Percentiles rank a stretch among this genome's conserved stretches.
phyloP scores from a whole-genome alignment of 2,888 invertebrate species.

The Mylabris sibirica region DNA sequence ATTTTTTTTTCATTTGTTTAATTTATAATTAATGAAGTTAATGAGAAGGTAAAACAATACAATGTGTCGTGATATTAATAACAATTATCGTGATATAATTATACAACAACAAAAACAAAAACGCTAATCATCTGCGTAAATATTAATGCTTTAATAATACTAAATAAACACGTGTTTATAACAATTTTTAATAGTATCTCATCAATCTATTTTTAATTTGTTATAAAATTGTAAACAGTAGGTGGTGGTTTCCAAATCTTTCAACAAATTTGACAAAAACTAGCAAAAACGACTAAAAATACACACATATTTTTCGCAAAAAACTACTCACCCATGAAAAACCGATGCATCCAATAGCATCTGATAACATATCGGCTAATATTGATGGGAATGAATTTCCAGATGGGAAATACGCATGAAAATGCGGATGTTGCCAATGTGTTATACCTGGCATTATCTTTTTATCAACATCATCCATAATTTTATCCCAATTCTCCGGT shows the following conservation, averaged over 20 bases:
- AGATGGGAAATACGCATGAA: conserved; percentile 98
- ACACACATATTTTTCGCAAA: not conserved
- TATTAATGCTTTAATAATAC: not conserved
- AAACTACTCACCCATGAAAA: conserved; percentile 88
- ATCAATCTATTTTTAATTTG: conserved; percentile 1
- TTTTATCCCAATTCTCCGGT: conserved; percentile 85
- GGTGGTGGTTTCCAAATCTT: not conserved
- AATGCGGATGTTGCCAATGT: conserved; percentile 98
- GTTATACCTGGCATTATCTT: conserved; percentile 96
- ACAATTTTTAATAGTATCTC: not conserved
- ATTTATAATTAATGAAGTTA: too few relatives aligned
- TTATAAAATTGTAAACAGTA: conserved; percentile 1
- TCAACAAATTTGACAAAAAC: not conserved
- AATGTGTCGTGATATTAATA: not conserved
- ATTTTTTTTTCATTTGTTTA: too few relatives aligned
- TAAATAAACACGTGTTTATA: not conserved
- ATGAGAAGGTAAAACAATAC: not conserved
- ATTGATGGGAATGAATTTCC: conserved; percentile 98
- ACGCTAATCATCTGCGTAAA: not conserved
- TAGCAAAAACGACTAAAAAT: not conserved
- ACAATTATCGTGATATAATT: not conserved
- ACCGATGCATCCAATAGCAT: conserved; percentile 96
- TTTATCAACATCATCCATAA: conserved; percentile 88
- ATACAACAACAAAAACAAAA: not conserved
- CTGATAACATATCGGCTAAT: conserved; percentile 95